Evolutionary conservation across 2,888 invertebrate species (phyloP).

Genomic region (Oligia fasciuncula): DNA sequence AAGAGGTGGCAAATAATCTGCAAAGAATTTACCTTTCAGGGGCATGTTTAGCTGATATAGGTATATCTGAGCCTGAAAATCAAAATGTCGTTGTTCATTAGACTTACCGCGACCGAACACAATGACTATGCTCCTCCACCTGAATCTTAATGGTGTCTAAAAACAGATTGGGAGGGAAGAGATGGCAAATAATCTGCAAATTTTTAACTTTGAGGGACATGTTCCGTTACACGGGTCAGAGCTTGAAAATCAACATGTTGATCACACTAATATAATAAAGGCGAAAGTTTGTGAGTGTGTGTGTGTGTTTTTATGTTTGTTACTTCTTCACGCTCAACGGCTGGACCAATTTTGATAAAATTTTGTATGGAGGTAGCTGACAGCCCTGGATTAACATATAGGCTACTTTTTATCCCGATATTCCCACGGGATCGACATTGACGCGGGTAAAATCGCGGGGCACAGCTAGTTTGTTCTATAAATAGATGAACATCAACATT

Average conservation of each 20-base stretch:
- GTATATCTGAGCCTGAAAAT: not conserved
- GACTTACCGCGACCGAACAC: not conserved
- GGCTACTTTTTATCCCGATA: too few relatives aligned
- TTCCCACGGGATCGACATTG: too few relatives aligned
- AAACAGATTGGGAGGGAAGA: not conserved
- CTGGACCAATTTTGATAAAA: too few relatives aligned
- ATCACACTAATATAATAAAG: too few relatives aligned
- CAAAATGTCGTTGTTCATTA: not conserved
- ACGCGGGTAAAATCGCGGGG: too few relatives aligned
- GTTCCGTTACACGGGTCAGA: not conserved
- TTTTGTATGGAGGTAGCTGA: too few relatives aligned
- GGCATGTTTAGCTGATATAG: not conserved
- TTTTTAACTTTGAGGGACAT: not conserved
- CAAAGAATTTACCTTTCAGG: not conserved
- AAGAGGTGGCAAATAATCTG: not conserved
- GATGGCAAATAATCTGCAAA: not conserved
- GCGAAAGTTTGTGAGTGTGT: too few relatives aligned
- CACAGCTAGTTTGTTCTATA: not conserved
- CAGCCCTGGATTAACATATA: too few relatives aligned
- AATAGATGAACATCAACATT: not conserved
- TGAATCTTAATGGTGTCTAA: not conserved
- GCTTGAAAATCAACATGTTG: not conserved
- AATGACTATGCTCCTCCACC: not conserved
- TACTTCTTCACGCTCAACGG: too few relatives aligned
- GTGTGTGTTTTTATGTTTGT: too few relatives aligned